Base-by-base conservation (phyloP, 2,797 vertebrate species). In the Masticophis lateralis region DNA sequence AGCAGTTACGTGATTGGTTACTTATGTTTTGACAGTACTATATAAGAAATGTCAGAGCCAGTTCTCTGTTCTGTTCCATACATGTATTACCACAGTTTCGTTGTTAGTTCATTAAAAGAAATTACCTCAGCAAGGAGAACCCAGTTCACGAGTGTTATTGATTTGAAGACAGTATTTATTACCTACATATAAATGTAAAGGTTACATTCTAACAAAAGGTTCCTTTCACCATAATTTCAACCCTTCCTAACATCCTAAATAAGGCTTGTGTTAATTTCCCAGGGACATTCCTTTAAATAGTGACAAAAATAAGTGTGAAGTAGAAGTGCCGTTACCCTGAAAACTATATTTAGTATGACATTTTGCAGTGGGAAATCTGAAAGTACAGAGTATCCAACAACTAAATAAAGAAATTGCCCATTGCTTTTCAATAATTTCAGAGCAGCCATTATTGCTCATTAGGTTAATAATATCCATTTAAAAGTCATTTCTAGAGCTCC, bases 391-490 rank as follows among this genome's bases (percentile, higher is more conserved):
- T 27, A 56, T 0, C 86, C 27, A 94, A 87, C 51, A 37, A 86
- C 86, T 94, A 91, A 87, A 91, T 92, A 25, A 86, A 83, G 59
- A 60, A 88, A 93, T 92, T 94, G 89, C 92, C 93, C 3, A 43
- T 60, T 93, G 28, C 32, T 92, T 94, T 91, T 95, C 87, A 88
- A 51, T 51, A 8, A 0, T 20, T 96, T 93, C 92, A 96, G 91
- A 90, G 92, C 96, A 96, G 12, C 53, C 53, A 93, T 92, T 93
- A 87, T 51, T 87, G 79, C 27, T n/a, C 94, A 92, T 88, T 90
- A 87, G 79, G 10, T 89, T 96, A 95, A 92, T 94, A 95, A 91
- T 60, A 95, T 59, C 0, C 6, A 93, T 96, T 96, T 96, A 92
- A 94, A 90, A 86, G 86, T 55, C 91, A 88, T 95, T 92, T 91